Evolutionary conservation across 2,888 invertebrate genomes (phyloP), one percentile per base, ranked within the genome.

Genomic region (Eurytoma adleriae): DNA sequence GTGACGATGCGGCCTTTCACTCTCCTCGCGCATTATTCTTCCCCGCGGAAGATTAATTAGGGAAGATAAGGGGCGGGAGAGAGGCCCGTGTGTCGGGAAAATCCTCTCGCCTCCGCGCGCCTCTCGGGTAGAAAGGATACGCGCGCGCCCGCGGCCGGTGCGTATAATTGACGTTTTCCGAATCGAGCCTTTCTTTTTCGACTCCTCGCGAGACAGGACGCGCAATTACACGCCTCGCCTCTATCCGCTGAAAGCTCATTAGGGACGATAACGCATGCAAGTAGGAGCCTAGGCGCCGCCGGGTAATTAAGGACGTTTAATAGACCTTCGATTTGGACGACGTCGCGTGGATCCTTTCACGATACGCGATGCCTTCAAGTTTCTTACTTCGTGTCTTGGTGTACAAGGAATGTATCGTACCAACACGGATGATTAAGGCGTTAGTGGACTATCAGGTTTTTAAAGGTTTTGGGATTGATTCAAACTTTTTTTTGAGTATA

Each of bases 1-100:
- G 18, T 18, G 61, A 30, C 16, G 10, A 56, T 13, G 40, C 75
- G 50, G 30, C 59, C 61, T 61, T 68, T 54, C 70, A 70, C 74
- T 74, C 57, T 74, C 66, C 50, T 16, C 30, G 73, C 48, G 40
- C 48, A 52, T 72, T 64, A 73, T 57, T 75, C 67, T 75, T 59
- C 24, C 13, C 16, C 27, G 52, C 57, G 64, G 20, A 59, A 75
- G 75, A 75, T 75, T 75, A 75, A 75, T 75, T 75, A 75, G 59
- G 27, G n/a, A 27, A 73, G 73, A 73, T 73, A 73, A 54, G 24
- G 30, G 40, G 40, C 7, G 40, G 64, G 40, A 48, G 64, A 30
- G 62, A 24, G 27, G 4, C 14, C 3, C 54, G 14, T 14, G 12
- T 20, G 24, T 14, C 61, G 61, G 61, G 61, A 62, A 62, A 64